Evolutionary conservation across 2,113 vertebrate species (phyloP).

Genomic region (Heliornis fulica): DNA sequence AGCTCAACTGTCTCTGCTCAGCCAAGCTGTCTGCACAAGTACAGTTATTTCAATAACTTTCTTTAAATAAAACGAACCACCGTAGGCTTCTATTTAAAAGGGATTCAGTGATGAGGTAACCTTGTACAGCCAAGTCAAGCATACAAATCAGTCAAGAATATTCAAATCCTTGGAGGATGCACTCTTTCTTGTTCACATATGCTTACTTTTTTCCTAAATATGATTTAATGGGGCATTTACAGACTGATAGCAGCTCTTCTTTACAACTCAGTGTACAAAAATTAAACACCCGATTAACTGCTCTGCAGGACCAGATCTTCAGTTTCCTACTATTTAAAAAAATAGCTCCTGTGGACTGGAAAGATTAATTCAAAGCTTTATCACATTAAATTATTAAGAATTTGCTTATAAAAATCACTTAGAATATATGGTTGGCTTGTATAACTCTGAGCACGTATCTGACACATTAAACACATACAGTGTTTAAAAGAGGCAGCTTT

Average conservation of each 20-base stretch:
- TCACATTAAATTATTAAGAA: neutral
- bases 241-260: neutral
- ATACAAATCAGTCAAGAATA: neutral
- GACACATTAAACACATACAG: neutral
- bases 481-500: neutral
- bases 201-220: neutral
- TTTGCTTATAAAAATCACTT: neutral
- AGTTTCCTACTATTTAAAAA: neutral
- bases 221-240: slow-evolving; percentile 10
- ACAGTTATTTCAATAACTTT: neutral
- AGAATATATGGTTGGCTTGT: neutral
- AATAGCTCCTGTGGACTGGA: neutral
- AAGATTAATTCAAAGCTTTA: neutral
- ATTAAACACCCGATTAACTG: neutral
- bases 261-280: neutral
- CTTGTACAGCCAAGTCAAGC: neutral
- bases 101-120: neutral
- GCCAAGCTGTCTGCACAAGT: neutral
- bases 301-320: neutral
- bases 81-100: neutral
- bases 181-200: neutral
- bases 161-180: neutral
- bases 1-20: neutral
- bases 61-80: neutral
- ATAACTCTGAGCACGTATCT: neutral